Base-by-base conservation (phyloP, 2,888 invertebrate species). In the Andrena camellia region DNA sequence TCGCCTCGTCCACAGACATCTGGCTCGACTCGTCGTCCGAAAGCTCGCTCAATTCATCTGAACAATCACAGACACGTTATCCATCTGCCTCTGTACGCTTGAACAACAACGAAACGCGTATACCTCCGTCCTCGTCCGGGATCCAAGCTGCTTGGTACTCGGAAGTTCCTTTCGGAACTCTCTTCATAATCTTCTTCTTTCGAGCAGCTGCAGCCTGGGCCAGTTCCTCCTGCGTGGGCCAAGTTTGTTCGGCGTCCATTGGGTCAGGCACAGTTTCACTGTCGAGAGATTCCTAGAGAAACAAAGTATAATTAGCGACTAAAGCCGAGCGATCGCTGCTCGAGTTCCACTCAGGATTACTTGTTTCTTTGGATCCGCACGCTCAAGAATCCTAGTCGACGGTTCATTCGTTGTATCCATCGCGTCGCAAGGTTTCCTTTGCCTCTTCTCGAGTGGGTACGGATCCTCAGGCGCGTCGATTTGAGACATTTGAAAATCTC, bases 111-210 rank as follows among this genome's bases (percentile, higher is more conserved):
- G 4, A 17, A 42, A 4, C 17, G 17, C 4, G 29, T n/a, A 26
- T 81, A 94, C 94, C 93, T 84, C 91, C 94, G 85, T 97, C 97
- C 59, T 96, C 96, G 90, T 98, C 97, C 0, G 97, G 97, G 79
- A 98, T 97, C 98, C 98, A 98, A 64, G 98, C 97, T 2, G 99
- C 98, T 95, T 99, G 99, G 94, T 99, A 99, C 74, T 98, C 98
- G 2, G 99, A 99, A 94, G 98, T 99, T 35, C 99, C 99, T 94
- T 98, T 98, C 0, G 99, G 99, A 10, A 99, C 97, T 86, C 95
- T 95, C 91, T 97, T 97, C 23, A 98, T 96, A 6, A 96, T 95
- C 93, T 96, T 97, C 86, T 95, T 96, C 69, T 95, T 95, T 89
- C 96, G 96, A 93, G 94, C 90, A 78, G 95, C 94, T 91, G 96